phyloP scores from a whole-genome alignment of 1,140 invertebrate genomes.

The Cotesia vestalis region DNA sequence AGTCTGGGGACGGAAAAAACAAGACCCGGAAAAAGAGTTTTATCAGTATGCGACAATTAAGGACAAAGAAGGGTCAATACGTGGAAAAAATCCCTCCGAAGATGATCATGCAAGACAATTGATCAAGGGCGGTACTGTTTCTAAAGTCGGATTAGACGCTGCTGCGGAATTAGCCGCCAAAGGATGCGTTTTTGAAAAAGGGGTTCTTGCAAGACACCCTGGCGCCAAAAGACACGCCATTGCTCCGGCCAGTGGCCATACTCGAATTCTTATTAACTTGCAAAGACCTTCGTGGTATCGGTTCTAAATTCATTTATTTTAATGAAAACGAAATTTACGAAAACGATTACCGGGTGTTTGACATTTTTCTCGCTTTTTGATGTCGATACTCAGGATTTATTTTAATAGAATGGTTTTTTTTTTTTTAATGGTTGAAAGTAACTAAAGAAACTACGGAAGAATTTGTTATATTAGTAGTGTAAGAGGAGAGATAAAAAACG shows the following conservation, averaged over 20 bases:
- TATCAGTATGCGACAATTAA: conserved; percentile 61
- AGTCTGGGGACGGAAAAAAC: conserved; percentile 74
- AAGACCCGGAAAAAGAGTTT: conserved; percentile 61
- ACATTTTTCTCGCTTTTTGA: too few species aligned
- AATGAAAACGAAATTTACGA: not conserved
- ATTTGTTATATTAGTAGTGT: too few species aligned
- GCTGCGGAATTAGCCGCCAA: conserved; percentile 57
- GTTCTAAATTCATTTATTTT: conserved; percentile 50
- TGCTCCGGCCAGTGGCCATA: conserved; percentile 55
- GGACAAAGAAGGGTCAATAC: conserved; percentile 56
- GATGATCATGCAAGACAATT: conserved; percentile 60
- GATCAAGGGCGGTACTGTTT: conserved; percentile 57
- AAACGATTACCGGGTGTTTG: not conserved
- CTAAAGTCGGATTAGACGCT: conserved; percentile 59
- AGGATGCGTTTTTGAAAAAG: conserved; percentile 60
- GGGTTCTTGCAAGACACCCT: conserved; percentile 55
- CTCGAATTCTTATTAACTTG: conserved; percentile 60
- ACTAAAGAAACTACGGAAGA: too few species aligned
- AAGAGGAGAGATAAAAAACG: too few species aligned
- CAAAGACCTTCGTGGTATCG: conserved; percentile 64
- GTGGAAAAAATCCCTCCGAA: conserved; percentile 56
- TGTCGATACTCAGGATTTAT: too few species aligned
- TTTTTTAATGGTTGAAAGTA: too few species aligned
- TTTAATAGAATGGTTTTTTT: too few species aligned
- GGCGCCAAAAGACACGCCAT: conserved; percentile 50